Conservation (phyloP, 1,140 invertebrate species). For the Hydropsyche tenuis region DNA sequence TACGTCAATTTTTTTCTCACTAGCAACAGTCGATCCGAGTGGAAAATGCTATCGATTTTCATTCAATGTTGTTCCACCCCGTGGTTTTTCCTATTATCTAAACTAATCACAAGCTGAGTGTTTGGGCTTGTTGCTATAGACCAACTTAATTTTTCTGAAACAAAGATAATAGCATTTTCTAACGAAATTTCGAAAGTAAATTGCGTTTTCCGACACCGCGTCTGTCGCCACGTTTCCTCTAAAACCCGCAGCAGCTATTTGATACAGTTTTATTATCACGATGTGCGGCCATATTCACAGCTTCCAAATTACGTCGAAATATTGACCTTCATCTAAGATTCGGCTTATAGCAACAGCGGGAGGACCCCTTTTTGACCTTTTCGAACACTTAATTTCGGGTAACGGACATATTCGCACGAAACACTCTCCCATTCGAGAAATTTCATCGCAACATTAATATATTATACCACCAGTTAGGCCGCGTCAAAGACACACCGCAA, state of each 20-base stretch:
- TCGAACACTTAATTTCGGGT: background rate
- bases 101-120: slow-evolving; percentile 15
- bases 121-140: slow-evolving; percentile 16
- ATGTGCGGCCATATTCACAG: too few relatives aligned
- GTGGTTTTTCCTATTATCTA: slow-evolving; percentile 27
- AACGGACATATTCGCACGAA: background rate
- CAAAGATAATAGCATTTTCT: background rate
- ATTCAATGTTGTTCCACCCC: background rate
- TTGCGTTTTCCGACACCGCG: too few relatives aligned
- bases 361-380: slow-evolving; percentile 6
- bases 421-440: background rate
- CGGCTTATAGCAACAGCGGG: background rate
- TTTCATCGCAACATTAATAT: too few relatives aligned
- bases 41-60: too few relatives aligned
- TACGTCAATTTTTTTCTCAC: too few relatives aligned
- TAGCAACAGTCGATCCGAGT: too few relatives aligned
- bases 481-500: background rate
- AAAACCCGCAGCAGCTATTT: too few relatives aligned
- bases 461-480: background rate
- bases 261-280: too few relatives aligned
- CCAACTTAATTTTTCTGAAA: background rate
- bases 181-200: too few relatives aligned
- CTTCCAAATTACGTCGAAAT: too few relatives aligned
- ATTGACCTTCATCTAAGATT: too few relatives aligned
- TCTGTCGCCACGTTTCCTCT: too few relatives aligned